Evolutionary conservation across 2,888 invertebrate genomes (phyloP).

Genomic region (Polia nebulosa): DNA sequence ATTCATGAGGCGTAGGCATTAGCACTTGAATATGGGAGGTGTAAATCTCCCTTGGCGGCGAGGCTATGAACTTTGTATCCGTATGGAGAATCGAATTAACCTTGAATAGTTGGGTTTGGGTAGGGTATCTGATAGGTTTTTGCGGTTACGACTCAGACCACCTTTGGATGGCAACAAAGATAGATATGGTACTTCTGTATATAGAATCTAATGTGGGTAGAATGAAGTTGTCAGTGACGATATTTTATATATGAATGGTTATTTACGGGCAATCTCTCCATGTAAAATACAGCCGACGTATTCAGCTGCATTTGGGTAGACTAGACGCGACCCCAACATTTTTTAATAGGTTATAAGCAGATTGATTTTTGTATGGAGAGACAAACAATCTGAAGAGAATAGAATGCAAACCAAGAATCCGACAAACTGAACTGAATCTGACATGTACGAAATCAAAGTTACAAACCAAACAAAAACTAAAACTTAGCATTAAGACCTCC

Average conservation of each 20-base stretch:
- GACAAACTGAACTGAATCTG: neutral
- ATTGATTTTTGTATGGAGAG: neutral
- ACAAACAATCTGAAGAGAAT: neutral
- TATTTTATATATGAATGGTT: neutral
- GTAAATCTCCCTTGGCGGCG: constrained; percentile 57
- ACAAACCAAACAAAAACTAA: neutral
- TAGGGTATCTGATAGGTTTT: neutral
- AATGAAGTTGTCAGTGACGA: neutral
- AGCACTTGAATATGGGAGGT: constrained; percentile 68
- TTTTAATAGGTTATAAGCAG: neutral
- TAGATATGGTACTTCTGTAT: neutral
- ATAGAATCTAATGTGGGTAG: neutral
- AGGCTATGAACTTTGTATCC: constrained; percentile 66
- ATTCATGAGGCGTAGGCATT: constrained; percentile 69
- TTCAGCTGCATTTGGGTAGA: neutral
- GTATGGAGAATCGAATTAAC: constrained; percentile 58
- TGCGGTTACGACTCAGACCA: constrained; percentile 11
- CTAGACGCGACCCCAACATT: neutral
- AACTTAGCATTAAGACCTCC: constrained; percentile 7
- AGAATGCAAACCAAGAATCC: neutral
- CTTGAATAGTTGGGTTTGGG: constrained; percentile 37
- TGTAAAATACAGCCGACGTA: neutral
- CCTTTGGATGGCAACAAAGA: neutral
- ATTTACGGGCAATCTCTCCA: neutral
- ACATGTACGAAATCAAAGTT: neutral